A percentile compares a stretch with the other conserved stretches of the same genome.
Evolutionary conservation across 2,113 vertebrate genomes (phyloP).

Genomic region (Theristicus caerulescens): DNA sequence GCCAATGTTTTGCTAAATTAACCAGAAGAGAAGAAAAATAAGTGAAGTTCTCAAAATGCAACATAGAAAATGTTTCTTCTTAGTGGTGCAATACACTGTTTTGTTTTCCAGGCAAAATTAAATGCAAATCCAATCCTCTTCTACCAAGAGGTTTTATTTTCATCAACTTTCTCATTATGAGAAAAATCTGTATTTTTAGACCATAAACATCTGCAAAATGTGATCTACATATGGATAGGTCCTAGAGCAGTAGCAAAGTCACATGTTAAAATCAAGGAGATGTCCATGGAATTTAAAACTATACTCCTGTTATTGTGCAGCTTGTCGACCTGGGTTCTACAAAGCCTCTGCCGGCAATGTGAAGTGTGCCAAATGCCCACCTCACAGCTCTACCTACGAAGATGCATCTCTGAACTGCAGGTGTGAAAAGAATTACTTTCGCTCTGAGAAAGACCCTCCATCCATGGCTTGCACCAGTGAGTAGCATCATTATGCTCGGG

Average conservation of each 20-base stretch:
- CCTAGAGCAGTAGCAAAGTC: not conserved
- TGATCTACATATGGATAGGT: not conserved
- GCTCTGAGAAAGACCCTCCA: conserved; percentile 90
- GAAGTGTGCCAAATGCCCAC: conserved; percentile 95
- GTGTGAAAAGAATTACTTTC: conserved; percentile 98
- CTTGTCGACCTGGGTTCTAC: conserved; percentile 93
- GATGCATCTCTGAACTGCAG: conserved; percentile 90
- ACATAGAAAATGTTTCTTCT: not conserved
- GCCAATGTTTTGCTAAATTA: not conserved
- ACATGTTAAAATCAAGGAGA: not conserved
- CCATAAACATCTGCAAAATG: not conserved
- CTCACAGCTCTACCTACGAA: conserved; percentile 89
- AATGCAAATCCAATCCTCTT: not conserved
- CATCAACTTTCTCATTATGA: not conserved
- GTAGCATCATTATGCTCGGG: conserved; percentile 71
- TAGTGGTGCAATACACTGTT: not conserved
- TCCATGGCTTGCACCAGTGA: conserved; percentile 98
- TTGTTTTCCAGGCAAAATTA: not conserved
- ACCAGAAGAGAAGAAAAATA: not conserved
- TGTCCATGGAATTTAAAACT: not conserved
- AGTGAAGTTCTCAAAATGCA: not conserved
- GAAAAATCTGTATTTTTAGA: not conserved
- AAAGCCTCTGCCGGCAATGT: conserved; percentile 86
- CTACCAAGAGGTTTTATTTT: not conserved
- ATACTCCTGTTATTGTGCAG: conserved; percentile 72